These are phyloP conservation scores for Hydrocynus forskahlii DNA, from an alignment of 2,797 vertebrate genomes.

Conservation along the genomic window DNA sequence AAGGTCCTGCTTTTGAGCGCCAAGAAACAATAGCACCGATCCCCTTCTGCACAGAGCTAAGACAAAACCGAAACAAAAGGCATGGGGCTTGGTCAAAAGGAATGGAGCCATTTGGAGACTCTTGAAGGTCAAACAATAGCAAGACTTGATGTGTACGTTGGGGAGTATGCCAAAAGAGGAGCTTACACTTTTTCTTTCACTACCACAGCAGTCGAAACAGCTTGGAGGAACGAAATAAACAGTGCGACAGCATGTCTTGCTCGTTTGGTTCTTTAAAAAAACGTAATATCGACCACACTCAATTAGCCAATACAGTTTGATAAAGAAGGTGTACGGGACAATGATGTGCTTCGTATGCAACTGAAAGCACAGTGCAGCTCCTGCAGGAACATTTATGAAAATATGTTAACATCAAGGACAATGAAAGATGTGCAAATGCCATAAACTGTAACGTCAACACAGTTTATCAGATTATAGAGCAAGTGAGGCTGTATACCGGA, in stretches of 20 bases:
- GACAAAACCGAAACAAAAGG: slow-evolving; percentile 71
- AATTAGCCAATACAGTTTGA: slow-evolving; percentile 47
- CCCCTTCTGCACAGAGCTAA: slow-evolving; percentile 58
- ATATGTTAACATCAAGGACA: slow-evolving; percentile 27
- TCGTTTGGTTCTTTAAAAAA: slow-evolving; percentile 9
- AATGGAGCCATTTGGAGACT: slow-evolving; percentile 56
- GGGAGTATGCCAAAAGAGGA: slow-evolving; percentile 19
- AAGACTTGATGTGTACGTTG: slow-evolving; percentile 48
- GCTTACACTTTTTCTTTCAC: slow-evolving; percentile 25
- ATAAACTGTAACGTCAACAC: slow-evolving; percentile 16
- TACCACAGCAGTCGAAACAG: slow-evolving; percentile 38
- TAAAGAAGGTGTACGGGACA: slow-evolving; percentile 22
- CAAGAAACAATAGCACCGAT: slow-evolving; percentile 68
- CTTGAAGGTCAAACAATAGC: slow-evolving; percentile 78
- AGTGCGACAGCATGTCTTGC: slow-evolving; percentile 1
- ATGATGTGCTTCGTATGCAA: slow-evolving; percentile 37
- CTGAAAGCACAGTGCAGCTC: slow-evolving; percentile 1
- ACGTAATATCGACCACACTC: slow-evolving; percentile 40
- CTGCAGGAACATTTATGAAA: slow-evolving; percentile 4
- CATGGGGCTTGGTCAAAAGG: slow-evolving; percentile 56
- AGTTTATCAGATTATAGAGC: slow-evolving; percentile 21
- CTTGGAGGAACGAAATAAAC: slow-evolving; percentile 39
- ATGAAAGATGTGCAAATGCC: slow-evolving; percentile 23
- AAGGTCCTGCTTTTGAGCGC: slow-evolving; percentile 64
- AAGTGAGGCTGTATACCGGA: neutral